Base-by-base conservation (phyloP, 1,140 invertebrate genomes). In the Lucilia sericata region DNA sequence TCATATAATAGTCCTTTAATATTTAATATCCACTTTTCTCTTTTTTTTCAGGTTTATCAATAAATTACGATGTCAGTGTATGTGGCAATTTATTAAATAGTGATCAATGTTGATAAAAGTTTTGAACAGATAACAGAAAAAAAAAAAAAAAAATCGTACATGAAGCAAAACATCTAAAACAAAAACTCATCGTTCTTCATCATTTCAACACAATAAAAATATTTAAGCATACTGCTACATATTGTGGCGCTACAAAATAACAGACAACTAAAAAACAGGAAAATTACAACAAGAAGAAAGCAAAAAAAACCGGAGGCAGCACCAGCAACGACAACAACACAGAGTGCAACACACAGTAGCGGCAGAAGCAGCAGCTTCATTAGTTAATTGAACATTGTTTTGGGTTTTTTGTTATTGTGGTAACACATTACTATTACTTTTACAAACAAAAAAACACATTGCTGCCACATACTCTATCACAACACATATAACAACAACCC, bases 381-480 rank as follows among this genome's bases (percentile, higher is more conserved):
- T 82, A 82, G 81, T 82, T 82, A 82, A 82, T 82, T 82, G 60
- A 60, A 82, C 81, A 65, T 21, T 65, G 21, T 42, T 51, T 82
- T 55, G 42, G 75, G 13, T 17, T 55, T 13, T 82, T 82, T 60
- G 14, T 25, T 30, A n/a, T n/a, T n/a, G 47, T 82, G 47, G 36
- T 76, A 36, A 36, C 36, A 36, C n/a, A n/a, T 36, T 36, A 36
- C 36, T 36, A 36, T 0, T 80, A n/a, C 2, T 78, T 78, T 19
- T 78, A 80, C 74, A 76, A n/a, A 36, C 13, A 7, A 42, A 76
- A 17, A 76, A n/a, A n/a, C 42, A 80, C 19, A 80, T 49, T 21
- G 60, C 5, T 1, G 19, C 60, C 60, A 70, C 60, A 70, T 9
- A 8, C 19, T 70, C 14, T n/a, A n/a, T n/a, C n/a, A n/a, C 60